Base-by-base conservation (phyloP, 2,113 vertebrate species). In the Plotosus lineatus region DNA sequence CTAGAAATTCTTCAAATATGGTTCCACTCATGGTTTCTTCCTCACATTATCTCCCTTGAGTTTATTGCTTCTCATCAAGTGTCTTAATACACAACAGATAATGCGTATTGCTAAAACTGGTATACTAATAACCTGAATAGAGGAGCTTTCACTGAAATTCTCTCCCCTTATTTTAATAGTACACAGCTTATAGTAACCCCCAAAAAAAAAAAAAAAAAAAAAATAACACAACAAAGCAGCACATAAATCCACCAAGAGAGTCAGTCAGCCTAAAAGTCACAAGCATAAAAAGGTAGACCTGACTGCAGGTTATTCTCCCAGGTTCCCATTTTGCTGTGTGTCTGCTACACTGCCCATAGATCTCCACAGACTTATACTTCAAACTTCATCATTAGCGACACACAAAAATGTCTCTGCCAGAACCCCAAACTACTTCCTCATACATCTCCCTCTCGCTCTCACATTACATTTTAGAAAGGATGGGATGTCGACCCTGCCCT, bases 311-410 rank as follows among this genome's bases (percentile, higher is more conserved):
- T 15, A 40, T 65, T 75, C 48, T 78, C 40, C 74, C 28, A 33
- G 33, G 21, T 26, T 66, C 51, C 63, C 68, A 33, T 12, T 46
- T 38, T 60, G 26, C 73, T 53, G 83, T 66, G 79, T 81, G 75
- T 51, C n/a, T n/a, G n/a, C n/a, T n/a, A 44, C 42, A 65, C 55
- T 61, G 23, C 79, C 74, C 78, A 84, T 75, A 53, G 26, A 53
- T 58, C 58, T 44, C 0, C 56, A 58, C 78, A 51, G 5, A 72
- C 36, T 58, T 40, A 23, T 26, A 51, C 66, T 51, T 56, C n/a
- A 65, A 65, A 83, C 50, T 40, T 1, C 50, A 40, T 51, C 26
- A 36, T 46, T 63, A 48, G 23, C 12, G 31, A 48, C 28, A 68
- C 42, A 69, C 50, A 60, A 51, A 40, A 44, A 55, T 38, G 38